Base-by-base conservation (phyloP, 2,797 vertebrate genomes). In the Phalloptychus januarius region DNA sequence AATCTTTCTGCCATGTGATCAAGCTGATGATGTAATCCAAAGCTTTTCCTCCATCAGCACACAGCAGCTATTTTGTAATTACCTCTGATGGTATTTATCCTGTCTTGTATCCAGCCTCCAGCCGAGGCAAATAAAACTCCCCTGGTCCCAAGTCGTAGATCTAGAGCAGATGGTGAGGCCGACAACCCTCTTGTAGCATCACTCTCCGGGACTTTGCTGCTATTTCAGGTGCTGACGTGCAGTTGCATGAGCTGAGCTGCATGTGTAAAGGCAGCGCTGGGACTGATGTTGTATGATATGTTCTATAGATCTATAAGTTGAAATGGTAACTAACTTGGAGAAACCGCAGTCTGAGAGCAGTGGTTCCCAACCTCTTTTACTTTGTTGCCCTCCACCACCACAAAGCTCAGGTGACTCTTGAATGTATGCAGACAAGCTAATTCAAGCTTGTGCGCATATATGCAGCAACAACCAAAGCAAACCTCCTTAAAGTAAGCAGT, bases 151-250 rank as follows among this genome's bases (percentile, higher is more conserved):
- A 70, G 85, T 86, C 75, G 77, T 65, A 86, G 83, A 86, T 91
- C 45, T 84, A 77, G 87, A 89, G 84, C 91, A 92, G 89, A 93
- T 92, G 93, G 91, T 36, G 75, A 84, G 87, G 80, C 86, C 16
- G 74, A 79, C 81, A 72, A 79, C 42, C 80, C 79, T 87, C 88
- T 74, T 72, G 58, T 65, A 76, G 81, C 40, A 33, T 86, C 81
- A 72, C 81, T 90, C 82, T 89, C 72, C 76, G 80, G 84, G 82
- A 86, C 77, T 88, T 80, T 65, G 87, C 83, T 86, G 86, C 92
- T 94, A 90, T 93, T 94, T 93, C 89, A 94, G 92, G 92, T 92
- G 83, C 77, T 65, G 76, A 87, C 85, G 92, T 25, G 50, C 7
- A 25, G 50, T 20, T 25, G 18, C 50, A 91, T 90, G 92, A 93